Evolutionary conservation across 2,888 invertebrate genomes (phyloP).

Genomic region (Atrina japonica): DNA sequence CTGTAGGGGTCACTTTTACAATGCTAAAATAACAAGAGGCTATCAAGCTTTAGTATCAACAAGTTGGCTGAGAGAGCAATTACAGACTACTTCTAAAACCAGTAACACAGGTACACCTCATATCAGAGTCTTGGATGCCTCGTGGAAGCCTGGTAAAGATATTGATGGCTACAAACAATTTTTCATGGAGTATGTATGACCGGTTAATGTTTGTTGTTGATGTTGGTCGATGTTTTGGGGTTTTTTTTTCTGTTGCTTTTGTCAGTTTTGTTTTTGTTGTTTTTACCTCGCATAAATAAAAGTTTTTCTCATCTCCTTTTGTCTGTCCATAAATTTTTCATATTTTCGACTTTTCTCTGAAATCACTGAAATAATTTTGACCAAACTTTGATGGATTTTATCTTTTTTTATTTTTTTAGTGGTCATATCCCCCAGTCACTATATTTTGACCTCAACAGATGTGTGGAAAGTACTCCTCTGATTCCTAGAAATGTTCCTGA

Average conservation of each 20-base stretch:
- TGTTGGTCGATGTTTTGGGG: too few species aligned
- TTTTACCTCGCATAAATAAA: too few species aligned
- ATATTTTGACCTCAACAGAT: constrained; percentile 62
- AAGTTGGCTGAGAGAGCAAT: constrained; percentile 58
- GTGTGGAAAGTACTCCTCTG: constrained; percentile 49
- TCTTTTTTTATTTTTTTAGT: not conserved
- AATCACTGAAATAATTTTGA: too few species aligned
- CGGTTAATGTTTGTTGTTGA: too few species aligned
- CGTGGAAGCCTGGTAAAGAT: constrained; percentile 51
- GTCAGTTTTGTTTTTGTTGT: too few species aligned
- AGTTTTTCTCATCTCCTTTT: too few species aligned
- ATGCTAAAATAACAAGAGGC: not conserved
- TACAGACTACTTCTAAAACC: constrained; percentile 34
- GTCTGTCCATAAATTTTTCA: too few species aligned
- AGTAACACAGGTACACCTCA: constrained; percentile 15
- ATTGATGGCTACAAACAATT: constrained; percentile 59
- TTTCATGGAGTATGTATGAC: constrained; percentile 60
- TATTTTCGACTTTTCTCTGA: too few species aligned
- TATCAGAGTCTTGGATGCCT: constrained; percentile 59
- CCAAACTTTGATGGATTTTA: not conserved
- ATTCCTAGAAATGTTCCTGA: constrained; percentile 59
- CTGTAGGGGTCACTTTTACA: not conserved
- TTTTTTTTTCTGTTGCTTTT: too few species aligned
- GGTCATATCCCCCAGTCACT: constrained; percentile 45
- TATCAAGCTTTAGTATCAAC: constrained; percentile 56